Percentiles rank a stretch among this genome's conserved stretches.
Evolutionary conservation across 2,797 vertebrate genomes (phyloP).

Genomic region (Hipposideros larvatus): DNA sequence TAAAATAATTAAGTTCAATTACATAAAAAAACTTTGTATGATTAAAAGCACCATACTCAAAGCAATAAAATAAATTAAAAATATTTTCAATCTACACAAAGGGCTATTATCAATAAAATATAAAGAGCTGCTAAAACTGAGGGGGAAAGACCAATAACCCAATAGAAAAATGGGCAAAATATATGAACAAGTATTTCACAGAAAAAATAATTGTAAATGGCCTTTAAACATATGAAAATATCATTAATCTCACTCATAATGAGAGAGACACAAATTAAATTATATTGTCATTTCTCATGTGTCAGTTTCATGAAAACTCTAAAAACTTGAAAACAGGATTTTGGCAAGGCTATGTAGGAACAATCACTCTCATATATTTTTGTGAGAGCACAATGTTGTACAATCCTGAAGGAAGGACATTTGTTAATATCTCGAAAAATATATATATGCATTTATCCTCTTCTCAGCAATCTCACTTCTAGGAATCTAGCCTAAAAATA

Average conservation of each 20-base stretch:
- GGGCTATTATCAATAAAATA: background rate
- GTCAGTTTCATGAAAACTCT: constrained; percentile 40
- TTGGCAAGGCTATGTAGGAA: background rate
- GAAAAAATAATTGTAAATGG: background rate
- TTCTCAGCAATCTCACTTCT: constrained; percentile 48
- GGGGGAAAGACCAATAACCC: background rate
- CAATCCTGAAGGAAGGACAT: background rate
- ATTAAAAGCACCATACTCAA: background rate
- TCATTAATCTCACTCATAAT: constrained; percentile 4
- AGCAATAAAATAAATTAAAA: background rate
- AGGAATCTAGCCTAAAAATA: constrained; percentile 59
- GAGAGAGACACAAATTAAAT: constrained; percentile 47
- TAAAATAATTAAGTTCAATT: constrained; percentile 40
- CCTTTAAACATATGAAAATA: constrained; percentile 25
- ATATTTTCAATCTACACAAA: constrained; percentile 44
- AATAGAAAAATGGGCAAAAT: background rate
- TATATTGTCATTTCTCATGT: background rate
- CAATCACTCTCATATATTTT: background rate
- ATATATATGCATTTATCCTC: background rate
- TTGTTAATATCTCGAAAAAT: constrained; percentile 35
- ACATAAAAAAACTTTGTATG: background rate
- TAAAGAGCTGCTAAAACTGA: background rate
- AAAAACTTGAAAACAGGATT: constrained; percentile 24
- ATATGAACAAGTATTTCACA: constrained; percentile 25
- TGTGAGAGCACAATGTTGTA: background rate